phyloP scores from a whole-genome alignment of 2,797 vertebrate species.

The Onychomys torridus region DNA sequence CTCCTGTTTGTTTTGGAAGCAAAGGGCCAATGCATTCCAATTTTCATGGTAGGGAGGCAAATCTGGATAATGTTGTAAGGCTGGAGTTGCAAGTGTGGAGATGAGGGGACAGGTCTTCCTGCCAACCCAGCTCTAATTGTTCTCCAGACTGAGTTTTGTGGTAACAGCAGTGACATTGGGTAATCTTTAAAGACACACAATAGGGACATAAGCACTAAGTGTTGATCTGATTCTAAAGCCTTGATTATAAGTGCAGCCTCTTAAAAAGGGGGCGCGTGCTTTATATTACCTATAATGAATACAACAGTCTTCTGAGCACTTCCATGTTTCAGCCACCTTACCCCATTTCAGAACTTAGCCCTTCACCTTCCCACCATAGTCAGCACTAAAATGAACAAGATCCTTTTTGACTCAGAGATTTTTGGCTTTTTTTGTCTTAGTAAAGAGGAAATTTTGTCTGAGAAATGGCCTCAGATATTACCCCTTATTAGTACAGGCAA shows the following conservation, averaged over 20 bases:
- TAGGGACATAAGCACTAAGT: conserved; percentile 14
- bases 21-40: conserved; percentile 63
- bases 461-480: not conserved
- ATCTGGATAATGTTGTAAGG: conserved; percentile 56
- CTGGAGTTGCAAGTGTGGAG: not conserved
- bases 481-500: conserved; percentile 52
- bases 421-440: not conserved
- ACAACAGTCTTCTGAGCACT: not conserved
- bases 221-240: conserved; percentile 35
- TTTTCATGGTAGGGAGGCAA: conserved; percentile 17
- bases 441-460: conserved; percentile 53
- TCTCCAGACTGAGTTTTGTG: not conserved
- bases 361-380: not conserved
- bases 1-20: conserved; percentile 81
- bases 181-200: conserved; percentile 49
- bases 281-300: not conserved
- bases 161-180: not conserved
- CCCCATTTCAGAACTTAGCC: not conserved
- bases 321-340: not conserved
- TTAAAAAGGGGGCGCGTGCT: not conserved
- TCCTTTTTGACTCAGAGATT: not conserved
- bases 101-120: not conserved
- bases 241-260: not conserved
- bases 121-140: not conserved
- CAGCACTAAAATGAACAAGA: conserved; percentile 13